Percentiles rank a stretch among this genome's conserved stretches.
phyloP scores from a whole-genome alignment of 2,797 vertebrate species.

The Cephalopachus bancanus region DNA sequence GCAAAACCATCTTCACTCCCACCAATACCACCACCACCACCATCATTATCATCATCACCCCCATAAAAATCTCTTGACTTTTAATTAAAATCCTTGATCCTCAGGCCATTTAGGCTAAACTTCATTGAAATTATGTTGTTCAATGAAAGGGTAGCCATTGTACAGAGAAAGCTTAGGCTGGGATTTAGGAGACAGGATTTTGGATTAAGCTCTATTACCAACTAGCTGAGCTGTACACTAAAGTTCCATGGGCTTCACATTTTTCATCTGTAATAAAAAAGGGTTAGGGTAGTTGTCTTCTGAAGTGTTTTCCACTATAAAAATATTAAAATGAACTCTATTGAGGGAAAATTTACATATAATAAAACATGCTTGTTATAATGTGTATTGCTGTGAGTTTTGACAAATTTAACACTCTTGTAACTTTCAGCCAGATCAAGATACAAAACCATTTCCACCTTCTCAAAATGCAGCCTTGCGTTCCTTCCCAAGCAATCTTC shows the following conservation, averaged over 20 bases:
- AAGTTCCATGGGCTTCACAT: neutral
- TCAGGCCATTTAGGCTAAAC: neutral
- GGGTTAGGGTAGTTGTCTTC: neutral
- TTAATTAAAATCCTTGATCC: neutral
- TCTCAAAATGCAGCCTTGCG: neutral
- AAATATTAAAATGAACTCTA: constrained; percentile 10
- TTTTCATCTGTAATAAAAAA: neutral
- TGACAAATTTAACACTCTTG: neutral
- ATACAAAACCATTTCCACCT: neutral
- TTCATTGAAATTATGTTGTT: constrained; percentile 18
- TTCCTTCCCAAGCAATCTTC: neutral
- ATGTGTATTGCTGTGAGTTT: neutral
- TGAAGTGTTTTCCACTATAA: neutral
- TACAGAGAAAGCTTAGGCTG: neutral
- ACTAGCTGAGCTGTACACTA: neutral
- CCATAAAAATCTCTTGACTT: neutral
- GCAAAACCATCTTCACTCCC: neutral
- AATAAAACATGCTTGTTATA: neutral
- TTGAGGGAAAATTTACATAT: neutral
- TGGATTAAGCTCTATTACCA: neutral
- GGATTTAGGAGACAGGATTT: neutral
- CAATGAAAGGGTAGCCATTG: neutral
- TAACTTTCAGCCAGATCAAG: neutral
- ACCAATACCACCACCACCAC: neutral
- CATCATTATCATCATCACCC: neutral